Conservation (phyloP, 2,113 vertebrate species). For the Seriola quinqueradiata region DNA sequence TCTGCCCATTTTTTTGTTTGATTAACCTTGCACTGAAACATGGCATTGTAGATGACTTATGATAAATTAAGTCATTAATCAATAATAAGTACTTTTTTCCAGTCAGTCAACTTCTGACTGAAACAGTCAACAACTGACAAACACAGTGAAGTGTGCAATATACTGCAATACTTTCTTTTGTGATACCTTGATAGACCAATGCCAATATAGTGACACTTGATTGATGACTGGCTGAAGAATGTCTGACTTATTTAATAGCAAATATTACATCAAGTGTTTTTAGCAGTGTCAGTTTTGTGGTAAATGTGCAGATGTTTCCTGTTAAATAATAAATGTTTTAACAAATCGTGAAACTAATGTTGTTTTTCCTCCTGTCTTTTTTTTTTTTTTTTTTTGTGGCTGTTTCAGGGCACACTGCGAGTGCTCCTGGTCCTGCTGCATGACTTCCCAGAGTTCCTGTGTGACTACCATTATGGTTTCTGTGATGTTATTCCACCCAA, state of each 20-base stretch:
- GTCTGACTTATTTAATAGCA: too few relatives aligned
- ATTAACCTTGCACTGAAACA: background rate
- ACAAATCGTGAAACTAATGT: background rate
- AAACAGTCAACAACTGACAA: too few relatives aligned
- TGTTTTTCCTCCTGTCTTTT: too few relatives aligned
- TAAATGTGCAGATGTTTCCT: background rate
- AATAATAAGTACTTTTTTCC: too few relatives aligned
- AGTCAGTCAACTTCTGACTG: too few relatives aligned
- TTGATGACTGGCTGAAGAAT: too few relatives aligned
- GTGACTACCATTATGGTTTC: conserved; percentile 99
- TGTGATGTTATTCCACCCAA: conserved; percentile 99
- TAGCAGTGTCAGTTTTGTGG: background rate
- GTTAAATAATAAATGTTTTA: background rate
- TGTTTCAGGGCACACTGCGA: conserved; percentile 92
- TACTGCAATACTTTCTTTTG: background rate
- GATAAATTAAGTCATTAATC: background rate
- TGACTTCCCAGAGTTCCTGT: conserved; percentile 99
- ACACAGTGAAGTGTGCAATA: background rate
- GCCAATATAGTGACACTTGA: background rate
- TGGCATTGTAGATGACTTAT: background rate
- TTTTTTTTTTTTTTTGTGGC: background rate
- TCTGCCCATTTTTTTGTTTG: background rate
- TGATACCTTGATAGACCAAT: background rate
- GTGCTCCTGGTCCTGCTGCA: conserved; percentile 97
- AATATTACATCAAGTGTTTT: background rate